Evolutionary conservation across 1,140 invertebrate genomes (phyloP), one percentile per base, ranked within the genome.

Genomic region (Harpegnathos saltator): DNA sequence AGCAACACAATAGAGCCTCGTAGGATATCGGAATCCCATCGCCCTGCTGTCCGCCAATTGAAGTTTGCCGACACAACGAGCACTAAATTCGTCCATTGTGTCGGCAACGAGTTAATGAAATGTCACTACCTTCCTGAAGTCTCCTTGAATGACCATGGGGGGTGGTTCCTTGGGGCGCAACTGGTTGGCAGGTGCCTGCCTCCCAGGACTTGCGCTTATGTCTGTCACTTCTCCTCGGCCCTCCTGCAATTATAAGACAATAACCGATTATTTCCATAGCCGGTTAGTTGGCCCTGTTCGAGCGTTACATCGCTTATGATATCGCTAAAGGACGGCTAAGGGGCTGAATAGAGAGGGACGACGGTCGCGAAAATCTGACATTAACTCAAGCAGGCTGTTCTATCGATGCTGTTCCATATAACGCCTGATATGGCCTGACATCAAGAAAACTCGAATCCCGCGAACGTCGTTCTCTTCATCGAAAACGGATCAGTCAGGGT

Each of bases 101-200:
- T 72, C 56, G 54, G 38, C 26, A 74, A 63, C 58, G 78, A 82
- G 44, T 82, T 82, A 82, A 59, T 66, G 22, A 86, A 71, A 29
- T 71, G 50, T 75, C 58, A 77, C 85, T 95, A 98, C 98, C 96
- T 98, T 98, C 91, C 98, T 96, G 95, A 99, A 99, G 94, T 98
- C 98, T 88, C 97, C 97, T 94, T 98, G 97, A 93, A 98, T 96
- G 93, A 99, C 97, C 96, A 98, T 98, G 90, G 97, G 97, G 90
- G 97, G 96, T 94, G 95, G 95, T 94, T 97, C 95, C 95, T 96
- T 96, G 94, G 96, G 95, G 94, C 96, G 95, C 95, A 95, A 94
- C 95, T 95, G 94, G 94, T 95, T 95, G 95, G 95, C 94, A 94
- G 96, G 95, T 92, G 96, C 97, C 91, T 97, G 97, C 91, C 97